Conservation (phyloP, 2,797 vertebrate genomes). For the Gallirallus australis region DNA sequence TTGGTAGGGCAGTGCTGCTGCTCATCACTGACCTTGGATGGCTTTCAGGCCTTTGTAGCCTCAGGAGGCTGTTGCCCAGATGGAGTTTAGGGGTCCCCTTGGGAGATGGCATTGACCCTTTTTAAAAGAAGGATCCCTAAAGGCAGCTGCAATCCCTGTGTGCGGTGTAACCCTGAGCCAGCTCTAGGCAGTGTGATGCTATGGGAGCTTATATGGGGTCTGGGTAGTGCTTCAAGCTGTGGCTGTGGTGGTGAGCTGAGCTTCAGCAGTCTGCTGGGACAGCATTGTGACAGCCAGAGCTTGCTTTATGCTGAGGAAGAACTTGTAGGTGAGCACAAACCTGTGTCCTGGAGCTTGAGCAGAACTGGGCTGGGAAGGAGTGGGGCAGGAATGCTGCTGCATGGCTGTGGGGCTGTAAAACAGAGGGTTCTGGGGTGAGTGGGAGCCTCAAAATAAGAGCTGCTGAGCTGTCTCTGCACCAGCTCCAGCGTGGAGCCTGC, state of each 20-base stretch:
- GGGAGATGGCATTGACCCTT: neutral
- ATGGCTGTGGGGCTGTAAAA: neutral
- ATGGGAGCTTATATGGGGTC: neutral
- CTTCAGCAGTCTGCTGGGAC: neutral
- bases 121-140: neutral
- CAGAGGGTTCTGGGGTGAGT: neutral
- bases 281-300: neutral
- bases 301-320: accelerated
- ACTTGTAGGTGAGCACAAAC: accelerated
- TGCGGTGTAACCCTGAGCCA: accelerated
- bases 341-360: neutral
- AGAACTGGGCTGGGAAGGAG: neutral
- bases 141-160: accelerated
- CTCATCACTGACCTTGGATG: neutral
- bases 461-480: neutral
- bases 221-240: neutral
- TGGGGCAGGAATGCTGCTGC: neutral
- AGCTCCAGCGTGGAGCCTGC: accelerated
- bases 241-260: neutral
- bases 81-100: accelerated
- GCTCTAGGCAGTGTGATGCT: accelerated
- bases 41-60: neutral
- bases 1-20: neutral
- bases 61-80: too few species aligned
- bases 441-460: slow-evolving; percentile 9